Evolutionary conservation across 2,888 invertebrate species (phyloP).

Genomic region (Tanytarsus gracilentus): DNA sequence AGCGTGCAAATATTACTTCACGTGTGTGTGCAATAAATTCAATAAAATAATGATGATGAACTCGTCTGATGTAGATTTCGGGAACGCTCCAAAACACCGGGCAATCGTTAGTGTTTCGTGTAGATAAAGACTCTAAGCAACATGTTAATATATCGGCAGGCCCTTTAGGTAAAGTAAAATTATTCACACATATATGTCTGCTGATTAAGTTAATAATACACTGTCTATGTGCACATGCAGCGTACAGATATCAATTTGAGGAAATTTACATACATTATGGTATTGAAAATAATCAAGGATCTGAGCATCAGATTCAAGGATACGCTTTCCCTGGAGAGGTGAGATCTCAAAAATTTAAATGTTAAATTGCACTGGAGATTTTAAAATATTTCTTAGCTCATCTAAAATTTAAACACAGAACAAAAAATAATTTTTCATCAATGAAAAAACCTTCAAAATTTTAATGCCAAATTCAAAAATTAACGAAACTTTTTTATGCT

Average conservation of each 20-base stretch:
- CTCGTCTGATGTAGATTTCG: conserved; percentile 55
- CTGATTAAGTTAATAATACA: neutral
- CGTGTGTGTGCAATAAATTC: neutral
- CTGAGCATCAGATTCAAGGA: conserved; percentile 92
- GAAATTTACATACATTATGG: conserved; percentile 96
- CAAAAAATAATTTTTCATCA: neutral
- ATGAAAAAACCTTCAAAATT: neutral
- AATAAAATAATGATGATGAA: neutral
- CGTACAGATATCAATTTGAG: conserved; percentile 90
- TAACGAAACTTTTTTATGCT: too few species aligned
- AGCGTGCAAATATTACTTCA: conserved; percentile 10
- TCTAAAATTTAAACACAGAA: too few species aligned
- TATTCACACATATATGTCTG: neutral
- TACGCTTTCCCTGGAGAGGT: conserved; percentile 97
- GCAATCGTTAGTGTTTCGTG: conserved; percentile 83
- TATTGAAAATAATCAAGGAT: conserved; percentile 78
- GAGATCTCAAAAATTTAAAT: too few species aligned
- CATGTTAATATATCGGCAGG: conserved; percentile 94
- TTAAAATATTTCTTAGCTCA: too few species aligned
- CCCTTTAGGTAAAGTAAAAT: conserved; percentile 51
- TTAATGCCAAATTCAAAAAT: neutral
- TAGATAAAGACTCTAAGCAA: conserved; percentile 81
- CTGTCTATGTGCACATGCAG: conserved; percentile 37
- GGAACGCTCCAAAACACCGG: conserved; percentile 88
- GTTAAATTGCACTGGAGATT: neutral